These are phyloP conservation scores for Pavo muticus DNA, from an alignment of 2,113 vertebrate genomes.

Conservation along the genomic window DNA sequence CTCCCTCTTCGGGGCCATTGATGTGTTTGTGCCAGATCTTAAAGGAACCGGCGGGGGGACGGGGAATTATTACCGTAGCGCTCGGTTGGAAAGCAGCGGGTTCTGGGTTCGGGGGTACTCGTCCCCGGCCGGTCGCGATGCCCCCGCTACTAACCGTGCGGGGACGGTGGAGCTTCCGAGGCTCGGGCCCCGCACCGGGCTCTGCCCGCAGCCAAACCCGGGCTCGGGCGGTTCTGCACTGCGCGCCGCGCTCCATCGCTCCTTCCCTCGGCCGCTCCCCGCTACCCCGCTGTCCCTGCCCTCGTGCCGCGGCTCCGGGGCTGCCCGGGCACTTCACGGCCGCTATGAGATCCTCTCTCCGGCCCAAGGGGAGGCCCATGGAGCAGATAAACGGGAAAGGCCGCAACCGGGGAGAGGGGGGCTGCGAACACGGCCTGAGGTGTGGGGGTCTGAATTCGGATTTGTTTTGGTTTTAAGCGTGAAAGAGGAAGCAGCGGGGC, in stretches of 20 bases:
- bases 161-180: no score
- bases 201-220: no score
- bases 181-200: no score
- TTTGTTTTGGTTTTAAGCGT: constrained; percentile 56
- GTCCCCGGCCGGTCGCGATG: neutral
- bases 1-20: constrained; percentile 53
- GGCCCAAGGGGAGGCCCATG: no score
- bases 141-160: neutral
- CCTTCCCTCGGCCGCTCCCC: no score
- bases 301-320: no score
- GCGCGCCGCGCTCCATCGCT: no score
- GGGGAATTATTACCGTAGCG: constrained; percentile 74
- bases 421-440: constrained; percentile 51
- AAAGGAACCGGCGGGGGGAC: constrained; percentile 68
- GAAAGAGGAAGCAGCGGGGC: constrained; percentile 49
- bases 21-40: constrained; percentile 71
- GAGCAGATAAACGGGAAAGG: neutral
- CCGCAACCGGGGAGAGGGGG: constrained; percentile 16
- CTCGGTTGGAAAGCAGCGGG: constrained; percentile 73
- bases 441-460: constrained; percentile 45
- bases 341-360: no score
- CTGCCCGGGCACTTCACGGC: no score
- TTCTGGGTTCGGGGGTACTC: constrained; percentile 78
- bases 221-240: no score
- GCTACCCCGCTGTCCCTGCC: no score